Base-by-base conservation (phyloP, 1,140 invertebrate genomes). In the Drosophila sucinea region DNA sequence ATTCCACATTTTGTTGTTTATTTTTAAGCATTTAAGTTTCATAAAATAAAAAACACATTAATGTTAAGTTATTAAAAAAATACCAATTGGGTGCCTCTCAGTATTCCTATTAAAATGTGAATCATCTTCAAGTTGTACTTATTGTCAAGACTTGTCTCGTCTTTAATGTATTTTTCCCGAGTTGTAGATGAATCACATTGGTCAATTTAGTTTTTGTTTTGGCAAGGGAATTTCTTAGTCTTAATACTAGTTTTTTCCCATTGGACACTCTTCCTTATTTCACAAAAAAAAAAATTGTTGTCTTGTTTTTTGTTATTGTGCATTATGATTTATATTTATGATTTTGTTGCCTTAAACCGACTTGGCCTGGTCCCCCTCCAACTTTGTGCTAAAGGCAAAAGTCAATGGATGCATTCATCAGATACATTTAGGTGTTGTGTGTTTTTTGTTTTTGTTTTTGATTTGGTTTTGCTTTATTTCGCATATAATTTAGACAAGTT, bases 371-470 rank as follows among this genome's bases (percentile, higher is more conserved):
- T 29, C 44, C 10, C 25, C 29, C 57, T 40, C 35, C 56, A 1
- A 17, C 10, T n/a, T n/a, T 6, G 17, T 5, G 56, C 11, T 29
- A 10, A 10, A 47, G 41, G 41, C 47, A 73, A 85, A 85, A 81
- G 82, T 84, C 80, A 83, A 79, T 81, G 61, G 33, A 67, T 86
- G 73, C 82, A 85, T 85, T 60, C 64, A 78, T 86, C 81, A 81
- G 73, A 69, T 61, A 67, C 65, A 38, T 54, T 54, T 67, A 30
- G 40, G 7, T 51, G 40, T 29, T 60, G 40, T 29, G 17, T 60
- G 17, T 38, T 75, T 38, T 75, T 56, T 47, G 62, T 63, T 66
- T 63, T 57, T 75, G 51, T 56, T 30, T 11, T 41, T 30, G 63
- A 33, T 35, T 29, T 77, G 62, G 65, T 76, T 40, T 76, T 29